Evolutionary conservation across 2,888 invertebrate species (phyloP).

Genomic region (Neocrepidodera transversa): DNA sequence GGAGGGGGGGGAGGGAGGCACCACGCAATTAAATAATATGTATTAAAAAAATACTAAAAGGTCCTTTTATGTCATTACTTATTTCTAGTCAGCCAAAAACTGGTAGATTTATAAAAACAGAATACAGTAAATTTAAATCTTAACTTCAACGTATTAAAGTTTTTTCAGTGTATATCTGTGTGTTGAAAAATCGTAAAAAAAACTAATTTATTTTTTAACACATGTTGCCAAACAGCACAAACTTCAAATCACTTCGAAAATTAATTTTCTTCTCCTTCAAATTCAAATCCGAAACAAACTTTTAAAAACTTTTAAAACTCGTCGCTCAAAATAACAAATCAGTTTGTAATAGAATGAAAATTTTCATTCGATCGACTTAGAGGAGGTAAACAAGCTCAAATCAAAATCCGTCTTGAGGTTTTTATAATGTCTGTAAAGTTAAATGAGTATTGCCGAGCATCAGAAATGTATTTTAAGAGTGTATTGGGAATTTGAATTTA

Average conservation of each 20-base stretch:
- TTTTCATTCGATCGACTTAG: slow-evolving; percentile 18
- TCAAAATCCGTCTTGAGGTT: slow-evolving; percentile 17
- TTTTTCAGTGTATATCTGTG: not conserved
- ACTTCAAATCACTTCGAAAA: slow-evolving; percentile 6
- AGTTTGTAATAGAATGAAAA: slow-evolving; percentile 16
- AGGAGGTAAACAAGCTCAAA: slow-evolving; percentile 31
- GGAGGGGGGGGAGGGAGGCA: no score
- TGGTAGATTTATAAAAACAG: no score
- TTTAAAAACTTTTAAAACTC: slow-evolving; percentile 13
- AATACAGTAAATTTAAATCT: no score
- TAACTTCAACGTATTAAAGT: no score
- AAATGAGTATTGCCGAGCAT: slow-evolving; percentile 35
- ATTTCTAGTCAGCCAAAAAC: no score
- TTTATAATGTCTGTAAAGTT: slow-evolving; percentile 31
- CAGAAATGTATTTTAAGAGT: slow-evolving; percentile 30
- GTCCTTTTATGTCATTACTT: no score
- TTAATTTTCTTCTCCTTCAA: slow-evolving; percentile 6
- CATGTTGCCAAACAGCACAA: slow-evolving; percentile 19
- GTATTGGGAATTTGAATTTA: slow-evolving; percentile 34
- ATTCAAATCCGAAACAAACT: slow-evolving; percentile 18
- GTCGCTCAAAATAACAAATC: slow-evolving; percentile 23
- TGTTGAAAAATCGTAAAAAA: not conserved
- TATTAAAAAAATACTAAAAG: no score
- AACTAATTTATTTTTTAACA: slow-evolving; percentile 20
- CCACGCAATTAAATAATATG: no score